Base-by-base conservation (phyloP, 2,888 invertebrate genomes). In the Agrenia bidenticulata region DNA sequence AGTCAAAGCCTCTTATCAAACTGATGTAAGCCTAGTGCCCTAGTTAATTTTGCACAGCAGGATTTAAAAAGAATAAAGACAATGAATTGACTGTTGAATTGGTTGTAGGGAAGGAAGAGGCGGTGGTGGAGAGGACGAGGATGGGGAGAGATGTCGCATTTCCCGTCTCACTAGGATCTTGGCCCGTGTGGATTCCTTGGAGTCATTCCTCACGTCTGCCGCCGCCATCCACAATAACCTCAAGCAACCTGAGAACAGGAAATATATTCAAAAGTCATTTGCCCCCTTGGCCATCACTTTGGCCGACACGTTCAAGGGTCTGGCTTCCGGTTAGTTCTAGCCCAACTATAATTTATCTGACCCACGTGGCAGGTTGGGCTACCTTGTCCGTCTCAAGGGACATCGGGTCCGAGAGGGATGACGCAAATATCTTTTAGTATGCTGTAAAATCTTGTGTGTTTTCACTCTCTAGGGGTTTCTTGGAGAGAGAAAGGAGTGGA, bases 51-150 rank as follows among this genome's bases (percentile, higher is more conserved):
- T n/a, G n/a, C n/a, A n/a, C n/a, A n/a, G n/a, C n/a, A n/a, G n/a
- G n/a, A n/a, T n/a, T n/a, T n/a, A n/a, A n/a, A n/a, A n/a, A n/a
- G n/a, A n/a, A n/a, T n/a, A n/a, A n/a, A n/a, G n/a, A n/a, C n/a
- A n/a, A n/a, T n/a, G n/a, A n/a, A n/a, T n/a, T n/a, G n/a, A n/a
- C n/a, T n/a, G n/a, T n/a, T n/a, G n/a, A n/a, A n/a, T n/a, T n/a
- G n/a, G n/a, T n/a, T n/a, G n/a, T n/a, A n/a, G n/a, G n/a, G n/a
- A n/a, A n/a, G n/a, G n/a, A n/a, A n/a, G n/a, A n/a, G n/a, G n/a
- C n/a, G n/a, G n/a, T n/a, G n/a, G n/a, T n/a, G 45, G 9, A 5
- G 76, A 77, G 55, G 66, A 70, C 5, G 51, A 51, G 23, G 66
- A 70, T 19, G 21, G 5, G 19, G 61, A 66, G 11, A 66, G 70